Evolutionary conservation across 2,113 vertebrate genomes (phyloP), one percentile per base, ranked within the genome.

Genomic region (Lates calcarifer): DNA sequence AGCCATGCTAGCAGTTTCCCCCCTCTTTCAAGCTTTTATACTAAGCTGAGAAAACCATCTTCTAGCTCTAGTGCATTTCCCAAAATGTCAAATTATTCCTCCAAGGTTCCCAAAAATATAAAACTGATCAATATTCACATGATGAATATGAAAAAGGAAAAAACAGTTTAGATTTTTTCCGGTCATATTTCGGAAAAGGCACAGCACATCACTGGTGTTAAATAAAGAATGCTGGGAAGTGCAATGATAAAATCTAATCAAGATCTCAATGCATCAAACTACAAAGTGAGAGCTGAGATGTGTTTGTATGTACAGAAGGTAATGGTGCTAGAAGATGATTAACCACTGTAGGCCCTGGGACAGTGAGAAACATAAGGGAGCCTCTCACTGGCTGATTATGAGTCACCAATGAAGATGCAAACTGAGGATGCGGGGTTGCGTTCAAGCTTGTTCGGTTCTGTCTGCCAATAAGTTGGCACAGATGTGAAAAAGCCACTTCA

Each of bases 381-480:
- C 39, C 71, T 83, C 66, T 61, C 2, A 85, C 20, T 67, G 81
- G 66, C 43, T 4, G 39, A 2, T 37, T 53, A 81, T 80, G 83
- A 89, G 61, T 84, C 87, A 87, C 33, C 20, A 33, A 14, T 61
- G 61, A 47, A 28, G 41, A 78, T 31, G n/a, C 11, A 31, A 31
- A 67, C 51, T n/a, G 37, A 49, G 53, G 67, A 80, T 39, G 47
- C 24, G 22, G 28, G 47, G 55, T 78, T 29, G 0, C 74, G 85
- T 85, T 89, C 53, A 39, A 73, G 66, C 83, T 63, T 47, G 75
- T 74, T 18, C 3, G 33, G 1, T 39, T 29, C 61, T 35, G 31
- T 56, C 20, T 70, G 56, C 9, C 1, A 1, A 5, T n/a, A 6
- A 37, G 5, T 45, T 77, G 45, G 20, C 28, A n/a, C 5, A 55